A percentile compares a stretch with the other conserved stretches of the same genome.
These are phyloP conservation scores for Ormyrus rosae DNA, from an alignment of 2,888 invertebrate genomes.

Conservation along the genomic window DNA sequence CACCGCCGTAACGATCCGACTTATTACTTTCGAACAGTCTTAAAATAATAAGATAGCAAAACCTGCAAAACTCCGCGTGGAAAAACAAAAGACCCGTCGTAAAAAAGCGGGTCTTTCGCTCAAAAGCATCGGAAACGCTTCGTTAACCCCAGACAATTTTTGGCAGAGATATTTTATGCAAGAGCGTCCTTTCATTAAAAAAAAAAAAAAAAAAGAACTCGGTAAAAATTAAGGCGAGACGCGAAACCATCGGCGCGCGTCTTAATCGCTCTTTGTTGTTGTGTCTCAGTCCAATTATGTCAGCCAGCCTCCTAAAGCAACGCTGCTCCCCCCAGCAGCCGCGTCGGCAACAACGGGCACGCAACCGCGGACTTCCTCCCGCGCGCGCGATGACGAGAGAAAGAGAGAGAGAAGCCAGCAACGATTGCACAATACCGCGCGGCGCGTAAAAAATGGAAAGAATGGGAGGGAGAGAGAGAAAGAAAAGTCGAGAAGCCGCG, in stretches of 20 bases:
- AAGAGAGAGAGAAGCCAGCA: background rate
- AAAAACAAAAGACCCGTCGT: no score
- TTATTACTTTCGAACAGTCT: no score
- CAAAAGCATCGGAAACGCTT: background rate
- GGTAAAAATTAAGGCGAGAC: background rate
- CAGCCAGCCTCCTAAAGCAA: background rate
- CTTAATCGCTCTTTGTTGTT: constrained; percentile 33
- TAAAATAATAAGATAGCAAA: no score
- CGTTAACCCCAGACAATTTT: constrained; percentile 13
- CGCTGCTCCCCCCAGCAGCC: background rate
- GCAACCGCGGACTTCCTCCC: constrained; percentile 19
- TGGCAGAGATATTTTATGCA: background rate
- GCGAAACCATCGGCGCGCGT: background rate
- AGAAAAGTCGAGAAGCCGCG: background rate
- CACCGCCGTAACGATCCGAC: no score
- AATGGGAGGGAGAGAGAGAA: background rate
- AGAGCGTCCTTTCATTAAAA: background rate
- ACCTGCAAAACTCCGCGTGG: no score
- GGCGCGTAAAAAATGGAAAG: background rate
- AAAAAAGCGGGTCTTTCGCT: no score
- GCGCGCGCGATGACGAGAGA: background rate
- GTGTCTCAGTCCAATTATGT: constrained; percentile 28
- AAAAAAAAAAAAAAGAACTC: background rate
- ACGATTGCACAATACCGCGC: constrained; percentile 19
- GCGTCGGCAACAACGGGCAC: background rate